Conservation (phyloP, 2,888 invertebrate species). For the Chloroclysta siterata region DNA sequence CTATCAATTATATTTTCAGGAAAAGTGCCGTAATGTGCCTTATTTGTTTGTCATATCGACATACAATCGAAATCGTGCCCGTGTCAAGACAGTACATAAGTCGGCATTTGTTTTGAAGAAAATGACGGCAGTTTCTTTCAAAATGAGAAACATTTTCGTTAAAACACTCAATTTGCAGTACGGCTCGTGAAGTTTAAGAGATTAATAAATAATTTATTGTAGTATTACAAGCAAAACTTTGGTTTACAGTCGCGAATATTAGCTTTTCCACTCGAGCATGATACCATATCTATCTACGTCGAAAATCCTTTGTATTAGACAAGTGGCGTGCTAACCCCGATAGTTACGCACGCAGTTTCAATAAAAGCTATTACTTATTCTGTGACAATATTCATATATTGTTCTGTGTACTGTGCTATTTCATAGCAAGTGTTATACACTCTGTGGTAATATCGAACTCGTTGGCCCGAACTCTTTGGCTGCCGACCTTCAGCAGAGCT, state of each 20-base stretch:
- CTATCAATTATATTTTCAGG: too few species aligned
- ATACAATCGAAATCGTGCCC: too few species aligned
- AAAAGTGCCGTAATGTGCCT: too few species aligned
- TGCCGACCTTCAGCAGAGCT: slow-evolving; percentile 24
- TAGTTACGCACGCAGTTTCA: slow-evolving; percentile 21
- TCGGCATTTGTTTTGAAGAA: too few species aligned
- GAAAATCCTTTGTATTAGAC: slow-evolving; percentile 14
- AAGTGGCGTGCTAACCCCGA: slow-evolving; percentile 19
- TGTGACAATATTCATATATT: neutral
- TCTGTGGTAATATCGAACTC: slow-evolving; percentile 18
- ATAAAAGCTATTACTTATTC: slow-evolving; percentile 11
- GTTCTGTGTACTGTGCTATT: slow-evolving; percentile 1
- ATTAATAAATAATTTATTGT: neutral
- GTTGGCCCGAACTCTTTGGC: slow-evolving; percentile 13
- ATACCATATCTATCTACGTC: slow-evolving; percentile 19
- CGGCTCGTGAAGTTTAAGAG: too few species aligned
- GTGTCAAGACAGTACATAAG: too few species aligned
- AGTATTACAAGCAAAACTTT: neutral
- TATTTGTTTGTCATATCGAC: too few species aligned
- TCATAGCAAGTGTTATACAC: neutral
- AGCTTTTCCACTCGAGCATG: slow-evolving; percentile 3
- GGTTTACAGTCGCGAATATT: slow-evolving; percentile 1
- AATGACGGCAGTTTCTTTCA: too few species aligned
- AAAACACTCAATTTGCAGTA: too few species aligned
- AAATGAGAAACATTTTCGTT: too few species aligned